Evolutionary conservation across 1,140 invertebrate genomes (phyloP), one percentile per base, ranked within the genome.

Genomic region (Caenorhabditis inopinata): DNA sequence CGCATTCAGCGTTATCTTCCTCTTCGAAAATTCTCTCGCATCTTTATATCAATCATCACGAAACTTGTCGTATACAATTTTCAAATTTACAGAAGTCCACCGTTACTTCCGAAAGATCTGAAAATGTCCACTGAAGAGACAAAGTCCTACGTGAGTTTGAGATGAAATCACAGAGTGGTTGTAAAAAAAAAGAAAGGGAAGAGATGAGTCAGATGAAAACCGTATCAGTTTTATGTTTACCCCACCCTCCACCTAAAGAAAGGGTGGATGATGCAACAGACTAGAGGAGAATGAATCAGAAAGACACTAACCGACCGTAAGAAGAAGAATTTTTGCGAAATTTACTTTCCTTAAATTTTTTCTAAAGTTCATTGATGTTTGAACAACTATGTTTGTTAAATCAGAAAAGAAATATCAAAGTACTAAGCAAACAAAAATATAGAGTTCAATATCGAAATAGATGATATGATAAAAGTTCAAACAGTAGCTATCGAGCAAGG

Each of bases 61-160:
- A 42, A 7, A 42, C 5, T 42, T 14, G 14, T 42, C n/a, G 38
- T 42, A 7, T 42, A 7, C 14, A 42, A 42, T 7, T 7, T 42
- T 38, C 27, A 21, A 68, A 38, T 38, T 68, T 68, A 3, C 58
- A 68, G 58, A n/a, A 38, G 38, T n/a, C 32, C 58, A 42, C 58
- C 58, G 58, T 7, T 7, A 42, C 29, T 35, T 21, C 58, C 16
- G 4, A n/a, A 68, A 35, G n/a, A 38, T 18, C 9, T 38, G n/a
- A 68, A 23, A 21, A 68, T 68, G 58, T 68, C 58, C 32, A 32
- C 58, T 32, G 58, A 68, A 68, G 58, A 68, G 58, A 29, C 29
- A 68, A 68, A 68, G 58, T 68, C 58, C 58, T 68, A 68, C 58
- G 58, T 68, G 58, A 68, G 58, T 68, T 68, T 68, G 2, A 42